Conservation (phyloP, 2,797 vertebrate species). For the Anabacerthia variegaticeps region DNA sequence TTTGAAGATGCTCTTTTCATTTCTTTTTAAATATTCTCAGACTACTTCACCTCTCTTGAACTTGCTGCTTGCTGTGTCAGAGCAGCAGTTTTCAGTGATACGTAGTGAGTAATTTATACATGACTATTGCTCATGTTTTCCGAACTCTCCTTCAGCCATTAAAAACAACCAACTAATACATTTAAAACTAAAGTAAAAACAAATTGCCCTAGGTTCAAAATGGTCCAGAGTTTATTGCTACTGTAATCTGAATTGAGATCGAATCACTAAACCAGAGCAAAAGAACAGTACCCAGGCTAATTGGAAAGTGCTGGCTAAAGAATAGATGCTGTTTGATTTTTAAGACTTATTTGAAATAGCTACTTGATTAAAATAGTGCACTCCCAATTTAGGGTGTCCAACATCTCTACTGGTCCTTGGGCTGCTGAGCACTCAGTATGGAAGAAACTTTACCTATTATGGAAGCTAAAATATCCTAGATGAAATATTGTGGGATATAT, state of each 20-base stretch:
- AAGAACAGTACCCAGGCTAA: neutral
- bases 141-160: neutral
- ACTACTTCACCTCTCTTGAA: constrained; percentile 14
- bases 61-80: neutral
- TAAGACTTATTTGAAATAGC: neutral
- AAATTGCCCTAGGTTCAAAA: neutral
- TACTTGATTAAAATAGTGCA: neutral
- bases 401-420: neutral
- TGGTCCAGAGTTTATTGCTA: neutral
- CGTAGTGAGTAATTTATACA: neutral
- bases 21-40: neutral
- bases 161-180: constrained; percentile 3
- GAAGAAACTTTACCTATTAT: neutral
- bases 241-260: neutral
- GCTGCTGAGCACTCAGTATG: neutral
- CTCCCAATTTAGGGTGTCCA: neutral
- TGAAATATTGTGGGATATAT: neutral
- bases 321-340: neutral
- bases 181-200: neutral
- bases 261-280: neutral
- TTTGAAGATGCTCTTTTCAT: neutral
- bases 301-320: neutral
- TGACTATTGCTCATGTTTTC: constrained; percentile 29
- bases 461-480: neutral
- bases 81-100: neutral